phyloP scores from a whole-genome alignment of 1,140 invertebrate genomes.

The Trichomalopsis sarcophagae region DNA sequence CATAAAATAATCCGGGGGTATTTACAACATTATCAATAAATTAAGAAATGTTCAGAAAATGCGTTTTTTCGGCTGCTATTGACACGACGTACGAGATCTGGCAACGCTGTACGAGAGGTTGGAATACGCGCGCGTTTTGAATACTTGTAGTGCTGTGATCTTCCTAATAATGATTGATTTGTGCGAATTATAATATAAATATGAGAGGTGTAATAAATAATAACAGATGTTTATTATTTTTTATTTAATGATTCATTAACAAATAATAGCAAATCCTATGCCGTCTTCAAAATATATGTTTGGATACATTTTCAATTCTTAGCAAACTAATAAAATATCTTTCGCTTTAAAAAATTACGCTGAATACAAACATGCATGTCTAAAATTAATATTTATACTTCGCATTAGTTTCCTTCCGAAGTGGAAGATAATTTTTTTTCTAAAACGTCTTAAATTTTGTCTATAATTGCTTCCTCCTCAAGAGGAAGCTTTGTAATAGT shows the following conservation, averaged over 20 bases:
- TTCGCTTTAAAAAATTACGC: not conserved
- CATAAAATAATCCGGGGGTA: not conserved
- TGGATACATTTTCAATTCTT: not conserved
- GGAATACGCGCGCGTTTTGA: not conserved
- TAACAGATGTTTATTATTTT: too few species aligned
- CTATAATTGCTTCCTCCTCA: too few species aligned
- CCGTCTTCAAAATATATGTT: not conserved
- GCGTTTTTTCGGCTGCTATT: not conserved
- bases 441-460: slow-evolving; percentile 13
- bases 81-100: not conserved
- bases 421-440: not conserved
- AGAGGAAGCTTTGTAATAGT: too few species aligned
- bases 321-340: not conserved
- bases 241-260: not conserved
- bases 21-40: not conserved
- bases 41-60: not conserved
- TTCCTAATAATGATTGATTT: not conserved
- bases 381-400: not conserved
- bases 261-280: not conserved
- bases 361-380: not conserved
- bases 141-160: not conserved
- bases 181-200: not conserved
- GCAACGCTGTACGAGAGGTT: not conserved
- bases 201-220: not conserved
- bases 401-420: not conserved